phyloP scores from a whole-genome alignment of 2,113 vertebrate genomes.

The Gopherus evgoodei region DNA sequence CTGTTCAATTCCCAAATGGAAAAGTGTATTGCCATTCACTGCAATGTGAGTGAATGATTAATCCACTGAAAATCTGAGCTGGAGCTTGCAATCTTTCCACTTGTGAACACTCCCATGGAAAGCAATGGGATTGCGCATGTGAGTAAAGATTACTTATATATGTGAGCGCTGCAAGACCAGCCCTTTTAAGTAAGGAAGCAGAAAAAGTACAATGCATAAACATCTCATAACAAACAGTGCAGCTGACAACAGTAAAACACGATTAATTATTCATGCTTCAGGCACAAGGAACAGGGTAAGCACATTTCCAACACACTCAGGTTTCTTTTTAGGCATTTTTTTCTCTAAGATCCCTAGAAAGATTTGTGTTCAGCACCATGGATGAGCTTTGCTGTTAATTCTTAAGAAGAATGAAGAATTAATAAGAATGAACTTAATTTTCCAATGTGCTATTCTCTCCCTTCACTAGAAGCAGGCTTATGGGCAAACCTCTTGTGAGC shows the following conservation, averaged over 20 bases:
- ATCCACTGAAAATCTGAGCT: neutral
- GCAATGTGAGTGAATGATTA: neutral
- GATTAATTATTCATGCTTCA: neutral
- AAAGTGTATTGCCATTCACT: slow-evolving; percentile 18
- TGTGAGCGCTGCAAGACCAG: neutral
- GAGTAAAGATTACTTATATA: neutral
- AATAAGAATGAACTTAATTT: neutral
- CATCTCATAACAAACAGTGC: neutral
- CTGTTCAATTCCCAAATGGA: neutral
- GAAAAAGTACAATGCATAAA: neutral
- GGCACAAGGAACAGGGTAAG: neutral
- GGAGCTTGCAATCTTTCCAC: neutral
- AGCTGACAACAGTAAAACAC: neutral
- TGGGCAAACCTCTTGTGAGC: neutral
- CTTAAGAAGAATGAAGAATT: neutral
- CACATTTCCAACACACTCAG: neutral
- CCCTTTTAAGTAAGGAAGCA: neutral
- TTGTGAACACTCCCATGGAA: neutral
- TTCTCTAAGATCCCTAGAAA: neutral
- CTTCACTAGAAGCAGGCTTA: neutral
- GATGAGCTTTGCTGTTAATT: neutral
- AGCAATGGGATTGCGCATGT: neutral
- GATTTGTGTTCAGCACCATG: neutral
- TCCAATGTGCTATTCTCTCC: neutral
- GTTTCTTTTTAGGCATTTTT: no score